Percentiles rank a stretch among this genome's conserved stretches.
Evolutionary conservation across 2,888 invertebrate species (phyloP).

Genomic region (Eristalinus aeneus): DNA sequence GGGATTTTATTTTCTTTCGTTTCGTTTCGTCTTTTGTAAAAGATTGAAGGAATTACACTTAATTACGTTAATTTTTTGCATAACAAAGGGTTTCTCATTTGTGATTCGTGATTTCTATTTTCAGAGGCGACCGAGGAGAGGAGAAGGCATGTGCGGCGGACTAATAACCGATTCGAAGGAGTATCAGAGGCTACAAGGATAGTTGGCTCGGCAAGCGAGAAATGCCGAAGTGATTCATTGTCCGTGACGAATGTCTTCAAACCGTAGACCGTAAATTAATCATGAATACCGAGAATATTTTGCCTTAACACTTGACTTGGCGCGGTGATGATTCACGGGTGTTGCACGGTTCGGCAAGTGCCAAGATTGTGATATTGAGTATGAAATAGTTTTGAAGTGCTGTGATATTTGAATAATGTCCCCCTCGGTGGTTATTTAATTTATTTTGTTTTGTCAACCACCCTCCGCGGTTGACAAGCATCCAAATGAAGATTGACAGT

Average conservation of each 20-base stretch:
- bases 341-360: conserved; percentile 19
- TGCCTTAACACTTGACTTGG: conserved; percentile 44
- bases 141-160: background rate
- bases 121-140: conserved; percentile 32
- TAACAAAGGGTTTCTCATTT: conserved; percentile 37
- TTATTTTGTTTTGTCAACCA: background rate
- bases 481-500: conserved; percentile 38
- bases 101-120: conserved; percentile 60
- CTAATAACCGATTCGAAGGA: conserved; percentile 7
- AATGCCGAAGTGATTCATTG: conserved; percentile 51
- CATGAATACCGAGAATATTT: conserved; percentile 59
- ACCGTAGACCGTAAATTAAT: conserved; percentile 54
- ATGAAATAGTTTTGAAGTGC: conserved; percentile 6
- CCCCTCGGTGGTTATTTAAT: background rate
- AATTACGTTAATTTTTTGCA: conserved; percentile 71
- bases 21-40: conserved; percentile 57
- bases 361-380: conserved; percentile 1
- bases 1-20: conserved; percentile 12
- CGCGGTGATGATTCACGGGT: conserved; percentile 45
- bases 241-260: conserved; percentile 63
- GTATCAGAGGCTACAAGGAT: background rate
- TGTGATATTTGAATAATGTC: conserved; percentile 34
- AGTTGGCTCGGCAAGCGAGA: conserved; percentile 26
- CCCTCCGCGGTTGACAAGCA: conserved; percentile 20
- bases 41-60: conserved; percentile 69